A percentile compares a stretch with the other conserved stretches of the same genome.
Conservation (phyloP, 2,797 vertebrate genomes). For the Tragopan temminckii region DNA sequence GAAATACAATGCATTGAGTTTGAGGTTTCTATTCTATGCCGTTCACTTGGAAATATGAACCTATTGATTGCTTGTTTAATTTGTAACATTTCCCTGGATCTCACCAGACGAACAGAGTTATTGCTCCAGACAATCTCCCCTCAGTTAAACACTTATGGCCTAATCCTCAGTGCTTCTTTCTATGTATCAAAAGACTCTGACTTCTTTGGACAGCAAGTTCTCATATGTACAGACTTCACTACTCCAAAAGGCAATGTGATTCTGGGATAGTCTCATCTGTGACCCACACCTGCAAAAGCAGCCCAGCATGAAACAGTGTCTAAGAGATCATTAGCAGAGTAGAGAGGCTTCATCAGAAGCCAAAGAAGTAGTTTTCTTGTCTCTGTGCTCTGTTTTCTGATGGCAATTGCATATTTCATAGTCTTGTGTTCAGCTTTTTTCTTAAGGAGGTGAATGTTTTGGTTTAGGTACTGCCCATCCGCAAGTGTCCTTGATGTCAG, state of each 20-base stretch:
- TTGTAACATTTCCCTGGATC: slow-evolving; percentile 51
- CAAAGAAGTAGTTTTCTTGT: background rate
- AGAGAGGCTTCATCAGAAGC: background rate
- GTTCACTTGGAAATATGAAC: slow-evolving; percentile 37
- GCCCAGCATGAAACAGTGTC: background rate
- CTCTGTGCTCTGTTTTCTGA: background rate
- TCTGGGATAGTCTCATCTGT: background rate
- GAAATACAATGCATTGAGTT: slow-evolving; percentile 30
- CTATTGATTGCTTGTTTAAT: slow-evolving; percentile 63
- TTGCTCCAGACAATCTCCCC: background rate
- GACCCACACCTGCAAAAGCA: background rate
- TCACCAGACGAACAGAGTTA: slow-evolving; percentile 36
- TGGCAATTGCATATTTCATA: background rate
- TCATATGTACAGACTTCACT: slow-evolving; percentile 24
- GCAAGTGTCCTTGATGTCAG: background rate
- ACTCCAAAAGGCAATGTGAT: background rate
- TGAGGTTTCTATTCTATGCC: background rate
- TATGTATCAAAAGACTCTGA: background rate
- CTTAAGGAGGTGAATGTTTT: background rate
- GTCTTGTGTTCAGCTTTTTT: background rate
- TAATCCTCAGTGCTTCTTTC: slow-evolving; percentile 29
- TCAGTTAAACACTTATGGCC: background rate
- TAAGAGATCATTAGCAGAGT: background rate
- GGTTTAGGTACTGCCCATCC: background rate
- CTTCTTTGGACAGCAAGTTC: background rate